phyloP scores from a whole-genome alignment of 2,888 invertebrate genomes.

The Brachycybe producta region DNA sequence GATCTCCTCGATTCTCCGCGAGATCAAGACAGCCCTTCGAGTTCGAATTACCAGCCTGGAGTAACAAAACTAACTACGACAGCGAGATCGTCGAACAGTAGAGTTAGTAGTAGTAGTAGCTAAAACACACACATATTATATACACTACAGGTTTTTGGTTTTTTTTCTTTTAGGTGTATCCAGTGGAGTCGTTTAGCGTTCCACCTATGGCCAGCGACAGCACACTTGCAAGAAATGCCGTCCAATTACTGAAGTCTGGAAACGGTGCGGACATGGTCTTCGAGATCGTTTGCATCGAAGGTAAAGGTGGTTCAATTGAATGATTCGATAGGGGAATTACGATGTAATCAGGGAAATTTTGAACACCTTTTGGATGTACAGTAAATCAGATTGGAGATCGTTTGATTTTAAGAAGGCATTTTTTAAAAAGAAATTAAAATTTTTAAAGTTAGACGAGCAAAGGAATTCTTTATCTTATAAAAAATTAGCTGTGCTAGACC shows the following conservation, averaged over 20 bases:
- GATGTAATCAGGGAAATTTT: not conserved
- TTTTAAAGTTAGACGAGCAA: too few relatives aligned
- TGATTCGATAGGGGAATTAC: too few relatives aligned
- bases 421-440: too few relatives aligned
- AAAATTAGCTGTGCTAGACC: too few relatives aligned
- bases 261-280: conserved; percentile 51
- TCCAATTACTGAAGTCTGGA: conserved; percentile 43
- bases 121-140: too few relatives aligned
- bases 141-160: conserved; percentile 4
- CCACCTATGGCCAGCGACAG: conserved; percentile 45
- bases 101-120: not conserved
- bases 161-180: conserved; percentile 38
- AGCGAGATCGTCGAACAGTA: not conserved
- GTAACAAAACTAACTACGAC: not conserved
- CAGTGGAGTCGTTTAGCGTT: conserved; percentile 48
- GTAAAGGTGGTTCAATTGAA: conserved; percentile 24
- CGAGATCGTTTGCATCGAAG: conserved; percentile 39
- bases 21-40: conserved; percentile 11
- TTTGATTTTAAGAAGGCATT: too few relatives aligned
- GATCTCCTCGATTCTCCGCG: conserved; percentile 39
- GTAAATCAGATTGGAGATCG: too few relatives aligned
- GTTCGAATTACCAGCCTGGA: conserved; percentile 19
- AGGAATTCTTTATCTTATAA: not conserved
- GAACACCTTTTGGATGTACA: too few relatives aligned
- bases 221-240: conserved; percentile 44